Percentiles rank a stretch among this genome's conserved stretches.
phyloP scores from a whole-genome alignment of 2,888 invertebrate genomes.

The Cephus nigrinus region DNA sequence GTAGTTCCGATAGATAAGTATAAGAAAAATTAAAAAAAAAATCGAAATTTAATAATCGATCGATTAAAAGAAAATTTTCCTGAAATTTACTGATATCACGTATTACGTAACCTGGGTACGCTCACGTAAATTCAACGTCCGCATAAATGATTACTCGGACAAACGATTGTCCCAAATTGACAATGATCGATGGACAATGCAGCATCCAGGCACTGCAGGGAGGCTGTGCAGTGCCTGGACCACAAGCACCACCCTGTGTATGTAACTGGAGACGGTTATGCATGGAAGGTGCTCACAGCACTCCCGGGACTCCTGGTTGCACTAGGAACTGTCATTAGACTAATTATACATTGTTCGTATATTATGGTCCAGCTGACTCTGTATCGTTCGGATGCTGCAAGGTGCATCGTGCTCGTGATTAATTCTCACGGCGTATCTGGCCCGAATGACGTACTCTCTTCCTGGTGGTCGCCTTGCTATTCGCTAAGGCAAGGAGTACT shows the following conservation, averaged over 20 bases:
- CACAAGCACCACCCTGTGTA: conserved; percentile 19
- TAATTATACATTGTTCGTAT: conserved; percentile 37
- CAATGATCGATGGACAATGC: conserved; percentile 40
- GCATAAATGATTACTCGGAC: no score
- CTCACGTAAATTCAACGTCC: no score
- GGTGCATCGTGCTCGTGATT: no score
- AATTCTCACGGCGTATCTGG: no score
- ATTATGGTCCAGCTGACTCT: not conserved
- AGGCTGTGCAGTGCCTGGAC: conserved; percentile 4
- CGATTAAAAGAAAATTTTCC: no score
- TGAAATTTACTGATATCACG: no score
- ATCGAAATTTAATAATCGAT: no score
- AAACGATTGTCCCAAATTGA: conserved; percentile 11
- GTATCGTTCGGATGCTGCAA: no score
- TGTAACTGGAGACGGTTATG: conserved; percentile 8
- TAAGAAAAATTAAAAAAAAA: no score
- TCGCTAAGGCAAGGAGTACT: not conserved
- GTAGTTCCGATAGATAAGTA: no score
- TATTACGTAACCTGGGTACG: no score
- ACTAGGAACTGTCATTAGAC: conserved; percentile 43
- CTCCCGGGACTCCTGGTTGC: conserved; percentile 20
- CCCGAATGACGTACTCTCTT: not conserved
- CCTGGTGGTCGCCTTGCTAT: not conserved
- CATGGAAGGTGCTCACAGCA: conserved; percentile 7
- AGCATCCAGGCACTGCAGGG: conserved; percentile 21